Evolutionary conservation across 2,888 invertebrate genomes (phyloP).

Genomic region (Amphipyra tragopoginis): DNA sequence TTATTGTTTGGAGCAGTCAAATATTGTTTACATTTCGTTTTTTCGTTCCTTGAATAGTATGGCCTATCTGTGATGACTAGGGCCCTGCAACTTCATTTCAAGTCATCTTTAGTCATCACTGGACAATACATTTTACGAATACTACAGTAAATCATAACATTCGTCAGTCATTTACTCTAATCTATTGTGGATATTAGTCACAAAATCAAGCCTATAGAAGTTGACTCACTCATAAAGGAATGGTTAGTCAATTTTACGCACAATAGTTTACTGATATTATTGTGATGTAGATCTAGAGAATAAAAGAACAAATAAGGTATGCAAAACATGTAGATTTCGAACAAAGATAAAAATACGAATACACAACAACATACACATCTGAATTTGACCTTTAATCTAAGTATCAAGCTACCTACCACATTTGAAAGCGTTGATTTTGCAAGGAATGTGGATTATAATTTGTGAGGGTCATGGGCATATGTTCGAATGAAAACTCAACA

Average conservation of each 20-base stretch:
- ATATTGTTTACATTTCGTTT: no score
- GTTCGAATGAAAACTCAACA: no score
- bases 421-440: no score
- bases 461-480: no score
- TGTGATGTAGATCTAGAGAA: slow-evolving; percentile 27
- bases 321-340: slow-evolving; percentile 26
- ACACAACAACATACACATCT: neutral
- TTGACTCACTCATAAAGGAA: slow-evolving; percentile 26
- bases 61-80: no score
- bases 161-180: slow-evolving; percentile 14
- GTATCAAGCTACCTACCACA: slow-evolving; percentile 7
- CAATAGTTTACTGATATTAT: slow-evolving; percentile 21
- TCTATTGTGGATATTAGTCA: slow-evolving; percentile 25
- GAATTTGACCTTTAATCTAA: slow-evolving; percentile 29
- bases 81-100: no score
- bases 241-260: slow-evolving; percentile 16
- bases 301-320: slow-evolving; percentile 11
- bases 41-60: no score
- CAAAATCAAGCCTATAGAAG: slow-evolving; percentile 12
- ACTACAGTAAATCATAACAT: slow-evolving; percentile 9
- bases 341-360: slow-evolving; percentile 20
- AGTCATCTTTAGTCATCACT: neutral
- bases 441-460: no score
- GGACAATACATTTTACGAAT: neutral
- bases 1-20: no score